Percentiles rank a stretch among this genome's conserved stretches.
Evolutionary conservation across 2,113 vertebrate genomes (phyloP).

Genomic region (Lamprologus tigripictilis): DNA sequence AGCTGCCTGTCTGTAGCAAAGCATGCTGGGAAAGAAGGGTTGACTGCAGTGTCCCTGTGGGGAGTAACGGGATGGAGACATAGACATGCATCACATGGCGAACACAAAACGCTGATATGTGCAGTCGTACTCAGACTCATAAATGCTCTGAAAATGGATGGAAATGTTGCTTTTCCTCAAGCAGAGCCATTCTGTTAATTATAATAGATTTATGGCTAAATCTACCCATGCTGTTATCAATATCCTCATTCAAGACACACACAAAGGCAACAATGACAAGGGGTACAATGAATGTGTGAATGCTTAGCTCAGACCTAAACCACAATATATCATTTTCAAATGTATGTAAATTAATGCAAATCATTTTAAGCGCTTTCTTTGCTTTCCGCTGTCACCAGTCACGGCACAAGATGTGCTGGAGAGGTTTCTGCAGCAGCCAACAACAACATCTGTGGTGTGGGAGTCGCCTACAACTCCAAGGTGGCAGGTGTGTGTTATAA

Average conservation of each 20-base stretch:
- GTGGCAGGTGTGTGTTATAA: constrained; percentile 83
- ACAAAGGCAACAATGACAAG: background rate
- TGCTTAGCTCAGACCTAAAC: background rate
- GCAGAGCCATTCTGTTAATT: background rate
- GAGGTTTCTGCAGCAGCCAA: constrained; percentile 96
- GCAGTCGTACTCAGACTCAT: background rate
- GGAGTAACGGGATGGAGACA: constrained; percentile 12
- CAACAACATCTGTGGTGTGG: constrained; percentile 97
- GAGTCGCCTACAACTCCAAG: constrained; percentile 94
- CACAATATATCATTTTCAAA: background rate
- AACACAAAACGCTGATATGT: constrained; percentile 13
- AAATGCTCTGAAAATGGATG: background rate
- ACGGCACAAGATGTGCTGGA: constrained; percentile 94
- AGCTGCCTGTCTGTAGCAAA: constrained; percentile 63
- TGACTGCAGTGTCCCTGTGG: constrained; percentile 51
- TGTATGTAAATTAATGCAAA: constrained; percentile 29
- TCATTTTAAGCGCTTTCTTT: background rate
- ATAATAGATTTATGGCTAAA: background rate
- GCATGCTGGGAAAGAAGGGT: constrained; percentile 61
- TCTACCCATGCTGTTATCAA: background rate
- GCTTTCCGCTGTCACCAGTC: constrained; percentile 68
- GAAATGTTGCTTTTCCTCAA: background rate
- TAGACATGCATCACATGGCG: constrained; percentile 4
- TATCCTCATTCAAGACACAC: background rate
- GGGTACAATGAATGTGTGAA: background rate